These are phyloP conservation scores for Notarius quadriscutis DNA, from an alignment of 2,113 vertebrate genomes.

Conservation along the genomic window DNA sequence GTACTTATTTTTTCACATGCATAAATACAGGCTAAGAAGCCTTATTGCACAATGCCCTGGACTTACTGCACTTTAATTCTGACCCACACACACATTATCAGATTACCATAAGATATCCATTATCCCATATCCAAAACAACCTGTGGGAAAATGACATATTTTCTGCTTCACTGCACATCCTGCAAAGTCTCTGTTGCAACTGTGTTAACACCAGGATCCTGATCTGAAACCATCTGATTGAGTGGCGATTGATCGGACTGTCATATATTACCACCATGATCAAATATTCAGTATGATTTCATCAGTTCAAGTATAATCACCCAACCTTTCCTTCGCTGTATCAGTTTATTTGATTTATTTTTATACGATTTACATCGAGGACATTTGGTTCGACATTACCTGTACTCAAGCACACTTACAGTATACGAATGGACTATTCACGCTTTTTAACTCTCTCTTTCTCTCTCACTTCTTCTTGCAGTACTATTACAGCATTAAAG, in stretches of 20 bases:
- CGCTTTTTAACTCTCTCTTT: not conserved
- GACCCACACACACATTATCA: not conserved
- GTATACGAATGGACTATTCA: not conserved
- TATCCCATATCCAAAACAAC: not conserved
- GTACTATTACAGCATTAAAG: slow-evolving; percentile 99
- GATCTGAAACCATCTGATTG: not conserved
- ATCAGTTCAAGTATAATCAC: not conserved
- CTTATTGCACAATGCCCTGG: not conserved
- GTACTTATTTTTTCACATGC: no score
- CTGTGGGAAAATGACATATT: not conserved
- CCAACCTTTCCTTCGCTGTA: not conserved
- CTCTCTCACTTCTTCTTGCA: slow-evolving; percentile 51
- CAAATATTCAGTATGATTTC: not conserved
- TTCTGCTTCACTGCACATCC: not conserved
- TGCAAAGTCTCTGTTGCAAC: not conserved
- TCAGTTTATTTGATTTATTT: not conserved
- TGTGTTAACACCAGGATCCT: not conserved
- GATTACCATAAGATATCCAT: not conserved
- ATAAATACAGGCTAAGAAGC: not conserved
- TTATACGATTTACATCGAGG: not conserved
- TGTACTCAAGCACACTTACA: not conserved
- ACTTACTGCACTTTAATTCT: not conserved
- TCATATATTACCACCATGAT: not conserved
- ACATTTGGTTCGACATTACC: not conserved
- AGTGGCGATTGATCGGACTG: not conserved